Evolutionary conservation across 2,888 invertebrate species (phyloP), one percentile per base, ranked within the genome.

Genomic region (Ptychoptera contaminata): DNA sequence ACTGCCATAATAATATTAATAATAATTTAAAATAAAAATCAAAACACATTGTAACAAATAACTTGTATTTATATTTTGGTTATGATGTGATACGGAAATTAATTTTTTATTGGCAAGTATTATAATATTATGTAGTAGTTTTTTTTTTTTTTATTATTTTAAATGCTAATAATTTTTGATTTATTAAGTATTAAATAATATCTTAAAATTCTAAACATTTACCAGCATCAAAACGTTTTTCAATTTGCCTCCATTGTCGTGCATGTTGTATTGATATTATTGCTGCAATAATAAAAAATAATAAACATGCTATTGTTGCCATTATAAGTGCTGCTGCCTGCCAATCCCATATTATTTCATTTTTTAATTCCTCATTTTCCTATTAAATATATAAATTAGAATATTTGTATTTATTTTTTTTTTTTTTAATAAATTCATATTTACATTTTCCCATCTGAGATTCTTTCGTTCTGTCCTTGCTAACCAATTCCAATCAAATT

Each of bases 161-260:
- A 23, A 5, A 23, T 23, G 7, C 4, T 23, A 23, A 23, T 23
- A 7, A n/a, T 23, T 23, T 23, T 23, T 23, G 23, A n/a, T n/a
- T n/a, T n/a, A n/a, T n/a, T n/a, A n/a, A n/a, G n/a, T n/a, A n/a
- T n/a, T n/a, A n/a, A n/a, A n/a, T n/a, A n/a, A n/a, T n/a, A n/a
- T n/a, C n/a, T n/a, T 23, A 23, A 23, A 23, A 23, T 23, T 5
- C 3, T 5, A 5, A 23, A n/a, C 4, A 52, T 73, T 73, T 62
- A 84, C 84, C 84, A 67, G 81, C 78, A 61, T 80, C 79, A 54
- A 83, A 76, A 56, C 79, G 79, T 57, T 74, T 76, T 65, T 84
- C 83, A 59, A 85, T 74, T 58, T 77, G 72, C 61, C 76, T 75
- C 84, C 84, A 85, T 62, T 84, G 84, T 57, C 76, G 75, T 54